These are phyloP conservation scores for Azemiops feae DNA, from an alignment of 2,113 vertebrate genomes.

Conservation along the genomic window DNA sequence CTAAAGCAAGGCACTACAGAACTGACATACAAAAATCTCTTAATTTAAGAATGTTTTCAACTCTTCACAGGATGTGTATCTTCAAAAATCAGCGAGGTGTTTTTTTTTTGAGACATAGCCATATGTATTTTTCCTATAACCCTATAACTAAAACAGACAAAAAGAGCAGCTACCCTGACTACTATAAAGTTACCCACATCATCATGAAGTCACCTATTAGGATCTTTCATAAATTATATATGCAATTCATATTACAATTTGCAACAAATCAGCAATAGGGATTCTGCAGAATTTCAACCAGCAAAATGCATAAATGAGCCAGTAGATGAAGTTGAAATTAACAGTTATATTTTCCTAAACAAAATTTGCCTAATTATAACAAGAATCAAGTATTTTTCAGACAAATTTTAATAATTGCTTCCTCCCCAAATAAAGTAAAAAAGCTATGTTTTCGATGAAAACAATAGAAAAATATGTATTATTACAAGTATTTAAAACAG, in stretches of 20 bases:
- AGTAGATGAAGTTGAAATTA: background rate
- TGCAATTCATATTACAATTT: background rate
- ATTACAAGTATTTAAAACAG: constrained; percentile 10
- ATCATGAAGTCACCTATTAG: background rate
- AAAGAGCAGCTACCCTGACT: background rate
- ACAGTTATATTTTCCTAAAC: background rate
- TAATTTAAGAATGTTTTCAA: background rate
- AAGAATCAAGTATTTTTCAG: background rate
- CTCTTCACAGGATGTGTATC: background rate
- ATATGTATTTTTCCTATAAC: background rate
- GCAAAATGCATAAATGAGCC: background rate
- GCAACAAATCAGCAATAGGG: background rate
- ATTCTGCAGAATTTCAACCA: background rate
- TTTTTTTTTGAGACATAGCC: background rate
- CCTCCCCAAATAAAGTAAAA: background rate
- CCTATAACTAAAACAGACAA: background rate
- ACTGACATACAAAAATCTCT: background rate
- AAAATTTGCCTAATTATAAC: background rate
- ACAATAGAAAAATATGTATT: background rate
- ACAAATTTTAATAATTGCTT: too few species aligned
- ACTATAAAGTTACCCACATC: background rate
- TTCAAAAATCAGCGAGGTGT: background rate
- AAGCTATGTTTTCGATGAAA: constrained; percentile 4
- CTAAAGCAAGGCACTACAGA: background rate
- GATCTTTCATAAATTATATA: background rate